Evolutionary conservation across 2,113 vertebrate species (phyloP).

Genomic region (Ceratotherium simum): DNA sequence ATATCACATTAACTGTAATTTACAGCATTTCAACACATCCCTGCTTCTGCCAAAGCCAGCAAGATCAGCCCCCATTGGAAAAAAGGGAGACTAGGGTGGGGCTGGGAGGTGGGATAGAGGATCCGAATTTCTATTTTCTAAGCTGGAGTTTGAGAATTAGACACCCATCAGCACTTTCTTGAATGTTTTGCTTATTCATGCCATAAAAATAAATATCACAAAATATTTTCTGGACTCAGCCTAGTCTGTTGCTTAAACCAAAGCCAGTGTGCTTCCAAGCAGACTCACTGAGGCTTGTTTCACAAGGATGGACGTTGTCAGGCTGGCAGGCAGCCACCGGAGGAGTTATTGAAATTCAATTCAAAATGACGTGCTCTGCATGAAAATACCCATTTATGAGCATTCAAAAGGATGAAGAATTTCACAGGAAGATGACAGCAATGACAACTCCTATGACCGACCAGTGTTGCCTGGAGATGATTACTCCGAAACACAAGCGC

Average conservation of each 20-base stretch:
- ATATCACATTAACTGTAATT: slow-evolving; percentile 83
- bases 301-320: slow-evolving; percentile 79
- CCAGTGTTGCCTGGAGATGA: slow-evolving; percentile 64
- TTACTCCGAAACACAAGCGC: slow-evolving; percentile 16
- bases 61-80: slow-evolving; percentile 54
- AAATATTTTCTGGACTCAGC: slow-evolving; percentile 81
- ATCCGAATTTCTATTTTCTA: slow-evolving; percentile 78
- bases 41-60: slow-evolving; percentile 72
- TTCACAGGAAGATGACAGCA: slow-evolving; percentile 68
- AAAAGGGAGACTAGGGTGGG: slow-evolving; percentile 22
- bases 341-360: slow-evolving; percentile 79
- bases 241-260: slow-evolving; percentile 79
- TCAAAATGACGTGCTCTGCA: slow-evolving; percentile 54
- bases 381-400: slow-evolving; percentile 77
- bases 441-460: slow-evolving; percentile 53
- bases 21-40: slow-evolving; percentile 82
- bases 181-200: slow-evolving; percentile 80
- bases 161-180: slow-evolving; percentile 73
- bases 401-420: slow-evolving; percentile 60
- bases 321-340: slow-evolving; percentile 80
- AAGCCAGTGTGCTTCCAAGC: slow-evolving; percentile 77
- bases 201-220: slow-evolving; percentile 86
- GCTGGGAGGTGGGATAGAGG: neutral
- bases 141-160: slow-evolving; percentile 75
- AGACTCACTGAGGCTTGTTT: slow-evolving; percentile 76